Evolutionary conservation across 2,888 invertebrate species (phyloP), one percentile per base, ranked within the genome.

Genomic region (Amphipoea oculea): DNA sequence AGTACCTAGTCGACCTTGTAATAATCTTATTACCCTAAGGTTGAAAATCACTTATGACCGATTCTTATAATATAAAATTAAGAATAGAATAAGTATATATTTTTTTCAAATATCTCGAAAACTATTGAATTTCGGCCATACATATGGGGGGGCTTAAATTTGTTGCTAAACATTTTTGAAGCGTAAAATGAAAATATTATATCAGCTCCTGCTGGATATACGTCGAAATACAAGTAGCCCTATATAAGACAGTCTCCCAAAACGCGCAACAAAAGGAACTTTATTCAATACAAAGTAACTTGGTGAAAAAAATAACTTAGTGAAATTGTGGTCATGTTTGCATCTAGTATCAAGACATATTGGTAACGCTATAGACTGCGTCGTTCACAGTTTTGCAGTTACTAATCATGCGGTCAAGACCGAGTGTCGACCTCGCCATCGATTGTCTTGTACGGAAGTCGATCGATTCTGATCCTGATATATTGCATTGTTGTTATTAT

Each of bases 381-480:
- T 65, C 42, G 2, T n/a, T 68, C 23, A 70, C 4, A 48, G 68
- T 76, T 76, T 71, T 73, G 70, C 73, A 69, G 45, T 78, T 42
- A 75, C 71, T 74, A 78, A 78, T 68, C 36, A 79, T 20, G 17
- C 78, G 80, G 75, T 89, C 81, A 88, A 83, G 80, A 79, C 29
- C 73, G 70, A 82, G 76, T 70, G 68, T 77, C 63, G 79, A 70
- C 84, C 78, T 89, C 60, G 73, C 54, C 48, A 73, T 81, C 69
- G 77, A 78, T 73, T 84, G 78, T 82, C 73, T 72, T 69, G 73
- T 73, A 54, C 86, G 88, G 89, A 88, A 86, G 82, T 77, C 42
- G 45, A 81, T 76, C 67, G 73, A 81, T 73, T 74, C 40, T 77
- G 63, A 81, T 73, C 72, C 36, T 75, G 63, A 76, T 76, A 76